Conservation (phyloP, 2,113 vertebrate species). For the Rynchops niger region DNA sequence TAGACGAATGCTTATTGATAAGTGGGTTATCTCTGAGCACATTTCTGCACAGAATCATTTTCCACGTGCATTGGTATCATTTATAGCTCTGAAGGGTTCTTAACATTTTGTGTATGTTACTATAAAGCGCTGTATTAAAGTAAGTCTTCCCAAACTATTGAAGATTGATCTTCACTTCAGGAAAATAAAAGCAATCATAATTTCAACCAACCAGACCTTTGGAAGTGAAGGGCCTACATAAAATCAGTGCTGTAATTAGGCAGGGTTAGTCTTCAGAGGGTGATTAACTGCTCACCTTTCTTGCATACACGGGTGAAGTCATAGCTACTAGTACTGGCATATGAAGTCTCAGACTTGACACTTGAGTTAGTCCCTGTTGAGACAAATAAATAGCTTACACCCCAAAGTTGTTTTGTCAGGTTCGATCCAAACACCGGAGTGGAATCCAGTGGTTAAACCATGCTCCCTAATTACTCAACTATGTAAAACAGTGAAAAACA, state of each 20-base stretch:
- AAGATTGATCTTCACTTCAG: not conserved
- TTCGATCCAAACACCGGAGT: not conserved
- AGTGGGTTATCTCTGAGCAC: not conserved
- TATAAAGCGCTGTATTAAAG: not conserved
- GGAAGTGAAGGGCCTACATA: not conserved
- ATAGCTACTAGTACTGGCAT: not conserved
- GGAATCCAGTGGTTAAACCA: not conserved
- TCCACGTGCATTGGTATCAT: not conserved
- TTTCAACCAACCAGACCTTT: not conserved
- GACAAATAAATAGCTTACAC: not conserved
- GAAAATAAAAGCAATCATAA: not conserved
- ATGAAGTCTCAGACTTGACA: not conserved
- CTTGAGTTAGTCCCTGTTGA: not conserved
- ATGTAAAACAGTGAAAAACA: not conserved
- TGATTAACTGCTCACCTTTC: not conserved
- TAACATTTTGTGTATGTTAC: not conserved
- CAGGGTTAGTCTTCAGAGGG: not conserved
- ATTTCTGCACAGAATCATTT: not conserved
- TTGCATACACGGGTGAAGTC: not conserved
- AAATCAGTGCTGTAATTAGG: not conserved
- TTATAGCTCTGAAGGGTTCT: not conserved
- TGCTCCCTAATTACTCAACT: not conserved
- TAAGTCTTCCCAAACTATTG: not conserved
- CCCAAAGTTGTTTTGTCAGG: not conserved
- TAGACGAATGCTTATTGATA: not conserved